Percentiles rank a stretch among this genome's conserved stretches.
Evolutionary conservation across 2,888 invertebrate species (phyloP).

Genomic region (Cantharis rufa): DNA sequence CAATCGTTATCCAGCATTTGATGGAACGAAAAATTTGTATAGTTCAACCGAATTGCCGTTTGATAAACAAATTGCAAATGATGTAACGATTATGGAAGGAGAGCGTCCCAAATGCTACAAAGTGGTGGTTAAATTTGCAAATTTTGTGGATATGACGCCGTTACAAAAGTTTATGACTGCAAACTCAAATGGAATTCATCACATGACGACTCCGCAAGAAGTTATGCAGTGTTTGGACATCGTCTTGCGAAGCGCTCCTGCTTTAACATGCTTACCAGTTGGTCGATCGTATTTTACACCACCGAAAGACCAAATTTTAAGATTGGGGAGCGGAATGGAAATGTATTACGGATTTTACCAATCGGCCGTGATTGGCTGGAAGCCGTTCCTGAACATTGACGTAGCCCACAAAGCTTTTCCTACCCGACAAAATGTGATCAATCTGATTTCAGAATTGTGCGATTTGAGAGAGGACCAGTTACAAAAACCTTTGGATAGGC

Average conservation of each 20-base stretch:
- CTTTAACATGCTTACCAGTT: slow-evolving; percentile 59
- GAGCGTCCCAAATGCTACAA: slow-evolving; percentile 49
- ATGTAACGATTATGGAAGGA: slow-evolving; percentile 13
- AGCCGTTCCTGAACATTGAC: slow-evolving; percentile 88
- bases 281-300: slow-evolving; percentile 80
- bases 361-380: slow-evolving; percentile 87
- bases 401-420: slow-evolving; percentile 83
- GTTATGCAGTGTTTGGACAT: slow-evolving; percentile 86
- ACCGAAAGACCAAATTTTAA: slow-evolving; percentile 51
- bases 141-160: slow-evolving; percentile 59
- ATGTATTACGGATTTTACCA: slow-evolving; percentile 95
- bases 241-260: slow-evolving; percentile 71
- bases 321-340: slow-evolving; percentile 80
- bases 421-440: slow-evolving; percentile 57
- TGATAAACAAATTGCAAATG: slow-evolving; percentile 40
- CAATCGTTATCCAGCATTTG: slow-evolving; percentile 65
- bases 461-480: slow-evolving; percentile 19
- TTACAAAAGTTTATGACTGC: slow-evolving; percentile 35
- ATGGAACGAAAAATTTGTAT: slow-evolving; percentile 73
- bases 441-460: slow-evolving; percentile 48
- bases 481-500: slow-evolving; percentile 29
- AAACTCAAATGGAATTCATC: slow-evolving; percentile 47
- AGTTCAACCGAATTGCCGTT: slow-evolving; percentile 57
- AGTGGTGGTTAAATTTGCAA: slow-evolving; percentile 61
- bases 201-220: slow-evolving; percentile 57